Base-by-base conservation (phyloP, 2,888 invertebrate species). In the Hydrotaea diabolus region DNA sequence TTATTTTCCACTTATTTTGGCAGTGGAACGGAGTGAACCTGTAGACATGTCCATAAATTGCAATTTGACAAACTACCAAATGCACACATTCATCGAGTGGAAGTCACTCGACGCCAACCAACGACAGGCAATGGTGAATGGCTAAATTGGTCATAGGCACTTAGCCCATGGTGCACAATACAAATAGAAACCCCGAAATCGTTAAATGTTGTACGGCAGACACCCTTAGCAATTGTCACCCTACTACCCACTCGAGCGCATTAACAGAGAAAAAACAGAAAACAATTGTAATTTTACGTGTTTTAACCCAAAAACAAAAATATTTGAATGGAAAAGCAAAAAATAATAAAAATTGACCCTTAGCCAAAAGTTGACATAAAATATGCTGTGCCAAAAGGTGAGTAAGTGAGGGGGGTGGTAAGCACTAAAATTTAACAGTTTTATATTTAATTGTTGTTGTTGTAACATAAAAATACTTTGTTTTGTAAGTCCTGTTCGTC, bases 211-310 rank as follows among this genome's bases (percentile, higher is more conserved):
- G 59, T 15, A 46, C 13, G 49, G 2, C n/a, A n/a, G 15, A 39
- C 7, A 46, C 69, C 69, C 69, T 69, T 46, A 69, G 39, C n/a
- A 13, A 15, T 3, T 43, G 26, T 64, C 64, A 11, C n/a, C 64
- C 62, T 1, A 0, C n/a, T 39, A 8, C 55, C 21, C 55, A 3
- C 1, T 21, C 5, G 7, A 15, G 19, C 21, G 21, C 55, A 4
- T 15, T 9, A 23, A 57, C 62, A 62, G 3, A 31, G 36, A 84
- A 78, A 75, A 64, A 53, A 3, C 3, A 5, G 39, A 73, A 73
- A 85, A 85, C 79, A 77, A 85, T 79, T 82, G 72, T 64, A 82
- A 74, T 85, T 74, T 85, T 77, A 80, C 79, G 79, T 85, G 82
- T 85, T 85, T 82, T 77, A 74, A 76, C 78, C 64, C 46, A 78